Percentiles rank a stretch among this genome's conserved stretches.
Evolutionary conservation across 2,113 vertebrate species (phyloP).

Genomic region (Neodontobutis hainanensis): DNA sequence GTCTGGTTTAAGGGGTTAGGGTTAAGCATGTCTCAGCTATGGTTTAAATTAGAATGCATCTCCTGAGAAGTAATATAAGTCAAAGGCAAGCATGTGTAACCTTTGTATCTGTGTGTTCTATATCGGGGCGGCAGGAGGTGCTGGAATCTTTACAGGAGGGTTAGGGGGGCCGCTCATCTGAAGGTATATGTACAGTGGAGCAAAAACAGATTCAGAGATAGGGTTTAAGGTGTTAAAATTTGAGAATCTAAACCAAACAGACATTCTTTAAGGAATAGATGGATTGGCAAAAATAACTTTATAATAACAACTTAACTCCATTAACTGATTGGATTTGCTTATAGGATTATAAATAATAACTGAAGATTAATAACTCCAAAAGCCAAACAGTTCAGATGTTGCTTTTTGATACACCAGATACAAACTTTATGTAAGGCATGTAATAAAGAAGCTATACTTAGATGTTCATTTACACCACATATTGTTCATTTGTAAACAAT

Average conservation of each 20-base stretch:
- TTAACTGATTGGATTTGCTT: no score
- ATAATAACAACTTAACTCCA: no score
- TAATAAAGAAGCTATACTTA: no score
- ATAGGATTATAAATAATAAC: no score
- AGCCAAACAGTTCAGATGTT: no score
- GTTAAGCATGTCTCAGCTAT: background rate
- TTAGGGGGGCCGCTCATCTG: conserved; percentile 3
- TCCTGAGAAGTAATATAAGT: conserved; percentile 25
- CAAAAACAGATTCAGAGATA: background rate
- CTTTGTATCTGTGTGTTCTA: conserved; percentile 12
- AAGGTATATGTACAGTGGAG: background rate
- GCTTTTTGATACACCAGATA: no score
- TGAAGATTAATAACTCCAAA: no score
- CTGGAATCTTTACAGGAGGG: conserved; percentile 25
- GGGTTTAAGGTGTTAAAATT: no score
- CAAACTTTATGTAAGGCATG: no score
- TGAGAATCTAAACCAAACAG: no score
- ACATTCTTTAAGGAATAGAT: no score
- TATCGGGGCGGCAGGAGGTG: conserved; percentile 36
- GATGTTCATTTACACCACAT: background rate
- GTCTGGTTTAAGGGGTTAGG: background rate
- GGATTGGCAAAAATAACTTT: no score
- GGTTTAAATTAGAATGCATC: conserved; percentile 29
- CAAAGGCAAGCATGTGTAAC: conserved; percentile 20
- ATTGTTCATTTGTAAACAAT: background rate